Evolutionary conservation across 1,140 invertebrate species (phyloP), one percentile per base, ranked within the genome.

Genomic region (Aphelenchoides fujianensis): DNA sequence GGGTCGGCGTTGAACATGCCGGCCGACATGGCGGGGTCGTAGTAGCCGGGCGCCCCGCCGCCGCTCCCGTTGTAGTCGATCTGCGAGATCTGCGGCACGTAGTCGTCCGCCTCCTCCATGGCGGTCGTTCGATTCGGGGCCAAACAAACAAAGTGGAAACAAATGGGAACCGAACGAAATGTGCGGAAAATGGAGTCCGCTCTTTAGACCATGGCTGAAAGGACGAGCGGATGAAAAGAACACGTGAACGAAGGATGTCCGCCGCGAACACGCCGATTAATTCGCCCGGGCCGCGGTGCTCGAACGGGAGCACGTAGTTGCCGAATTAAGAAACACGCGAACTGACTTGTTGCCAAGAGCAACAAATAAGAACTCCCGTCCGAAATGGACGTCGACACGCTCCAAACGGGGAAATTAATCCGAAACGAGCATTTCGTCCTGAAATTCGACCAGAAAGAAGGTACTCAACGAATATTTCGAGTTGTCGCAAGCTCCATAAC

Each of bases 11-110:
- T 23, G 7, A 73, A 41, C 27, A 35, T 34, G 34, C 31, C 52
- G 74, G 61, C 75, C 61, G 35, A 28, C 55, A 73, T 72, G 34
- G 69, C 35, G 36, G 69, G 67, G 74, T 34, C 35, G 66, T 53
- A 16, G 31, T 31, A 34, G 75, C 35, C 36, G 1, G 16, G 67
- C 7, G n/a, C 27, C 5, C 19, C 64, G 37, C 70, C 61, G 52
- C 5, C 52, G 19, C 70, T 37, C 2, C 34, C 23, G 30, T 64
- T 77, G 34, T 79, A 75, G 36, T 77, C 75, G 36, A 76, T 73
- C 61, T 78, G 75, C 31, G 75, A 77, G 37, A 78, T 76, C 59
- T 76, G 75, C 27, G 75, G 75, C 23, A 76, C 75, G 52, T 76
- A 76, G n/a, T 75, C 75, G 37, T 76, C 75, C 19, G 59, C 75